phyloP scores from a whole-genome alignment of 2,113 vertebrate species.

The Aythya baeri region DNA sequence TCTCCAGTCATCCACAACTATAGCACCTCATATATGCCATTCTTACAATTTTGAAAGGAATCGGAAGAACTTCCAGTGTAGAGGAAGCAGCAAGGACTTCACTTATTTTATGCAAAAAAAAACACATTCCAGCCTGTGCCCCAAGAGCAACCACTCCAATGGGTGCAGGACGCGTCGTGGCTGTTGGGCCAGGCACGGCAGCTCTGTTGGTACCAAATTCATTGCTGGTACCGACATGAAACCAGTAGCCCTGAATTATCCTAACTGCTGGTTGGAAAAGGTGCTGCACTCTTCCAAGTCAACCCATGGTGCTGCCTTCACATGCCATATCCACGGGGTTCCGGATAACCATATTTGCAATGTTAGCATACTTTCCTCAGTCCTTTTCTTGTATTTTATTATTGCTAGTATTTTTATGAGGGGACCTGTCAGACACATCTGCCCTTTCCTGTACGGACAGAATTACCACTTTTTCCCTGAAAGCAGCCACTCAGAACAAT shows the following conservation, averaged over 20 bases:
- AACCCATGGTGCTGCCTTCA: fast-evolving
- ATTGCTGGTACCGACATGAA: not conserved
- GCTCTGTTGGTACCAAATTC: not conserved
- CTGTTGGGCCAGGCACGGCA: not conserved
- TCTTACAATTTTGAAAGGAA: not conserved
- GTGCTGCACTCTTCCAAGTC: not conserved
- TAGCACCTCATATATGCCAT: not conserved
- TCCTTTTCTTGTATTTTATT: not conserved
- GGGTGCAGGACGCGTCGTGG: not conserved
- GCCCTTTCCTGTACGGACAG: not conserved
- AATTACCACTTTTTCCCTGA: not conserved
- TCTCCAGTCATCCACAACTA: not conserved
- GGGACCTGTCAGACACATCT: not conserved
- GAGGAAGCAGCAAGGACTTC: not conserved
- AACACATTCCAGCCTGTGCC: not conserved
- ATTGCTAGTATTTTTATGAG: not conserved
- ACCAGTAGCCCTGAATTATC: not conserved
- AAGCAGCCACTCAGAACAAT: not conserved
- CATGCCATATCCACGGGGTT: fast-evolving
- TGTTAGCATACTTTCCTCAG: not conserved
- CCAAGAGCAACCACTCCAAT: no score
- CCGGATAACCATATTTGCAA: not conserved
- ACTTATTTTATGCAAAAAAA: not conserved
- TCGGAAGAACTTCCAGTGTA: not conserved
- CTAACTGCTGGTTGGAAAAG: not conserved